Base-by-base conservation (phyloP, 2,888 invertebrate genomes). In the Ormyrus nitidulus region DNA sequence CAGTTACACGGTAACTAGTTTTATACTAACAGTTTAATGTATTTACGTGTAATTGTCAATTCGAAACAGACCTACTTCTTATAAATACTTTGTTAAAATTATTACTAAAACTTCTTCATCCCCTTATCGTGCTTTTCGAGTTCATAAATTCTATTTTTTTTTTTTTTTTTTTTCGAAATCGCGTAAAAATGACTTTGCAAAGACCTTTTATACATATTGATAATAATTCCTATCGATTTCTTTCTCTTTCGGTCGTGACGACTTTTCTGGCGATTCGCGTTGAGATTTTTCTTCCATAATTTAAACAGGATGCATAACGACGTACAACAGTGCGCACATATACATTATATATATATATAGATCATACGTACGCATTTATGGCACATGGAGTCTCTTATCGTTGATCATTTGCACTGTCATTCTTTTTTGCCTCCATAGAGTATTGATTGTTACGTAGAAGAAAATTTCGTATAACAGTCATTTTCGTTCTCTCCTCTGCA, bases 1-100 rank as follows among this genome's bases (percentile, higher is more conserved):
- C 84, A 86, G 84, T 88, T 88, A 87, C 83, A 85, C 84, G 80
- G 83, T 83, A 85, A 84, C 86, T 87, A 87, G 82, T 84, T 83
- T 83, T 85, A 81, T 72, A 59, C 79, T 81, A 81, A 79, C 76
- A 77, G 77, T 81, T 84, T 84, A 83, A 85, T 85, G 80, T 79
- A 83, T 85, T 85, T 83, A 68, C 80, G 79, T 84, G 74, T 82
- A 84, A 71, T 83, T 83, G 75, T 84, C 83, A 80, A 83, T 83
- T 83, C 81, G 68, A 84, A 83, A 82, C 81, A 77, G 77, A 73
- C 51, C 81, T 83, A 83, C 84, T 86, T 84, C 71, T 76, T 79
- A 83, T 81, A 78, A 83, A 80, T 77, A 83, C 58, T 75, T 75
- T 78, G 59, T 81, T 77, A 81, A 81, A 75, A 69, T 83, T 77